phyloP scores from a whole-genome alignment of 2,888 invertebrate genomes.

The Heliconius sara region DNA sequence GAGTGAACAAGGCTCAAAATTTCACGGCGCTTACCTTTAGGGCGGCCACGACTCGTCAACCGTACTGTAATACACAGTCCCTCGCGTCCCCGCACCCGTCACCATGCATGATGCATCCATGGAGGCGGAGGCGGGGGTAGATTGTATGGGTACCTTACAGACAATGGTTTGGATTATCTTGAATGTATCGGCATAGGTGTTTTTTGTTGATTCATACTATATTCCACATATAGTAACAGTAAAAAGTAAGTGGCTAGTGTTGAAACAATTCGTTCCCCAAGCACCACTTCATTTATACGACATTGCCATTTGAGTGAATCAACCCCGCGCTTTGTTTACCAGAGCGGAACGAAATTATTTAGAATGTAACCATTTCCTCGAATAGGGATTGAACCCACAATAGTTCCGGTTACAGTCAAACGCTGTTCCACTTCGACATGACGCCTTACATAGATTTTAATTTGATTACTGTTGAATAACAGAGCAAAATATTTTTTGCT shows the following conservation, averaged over 20 bases:
- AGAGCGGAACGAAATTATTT: too few species aligned
- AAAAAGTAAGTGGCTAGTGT: too few species aligned
- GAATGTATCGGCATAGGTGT: background rate
- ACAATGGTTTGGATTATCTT: background rate
- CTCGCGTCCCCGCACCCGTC: background rate
- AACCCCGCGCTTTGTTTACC: too few species aligned
- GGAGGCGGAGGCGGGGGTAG: background rate
- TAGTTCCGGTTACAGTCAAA: too few species aligned
- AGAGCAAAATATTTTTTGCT: background rate
- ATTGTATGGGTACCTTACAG: background rate
- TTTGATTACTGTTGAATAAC: background rate
- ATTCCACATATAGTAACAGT: background rate
- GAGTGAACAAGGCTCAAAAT: background rate
- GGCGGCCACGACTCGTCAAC: background rate
- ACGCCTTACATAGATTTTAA: too few species aligned
- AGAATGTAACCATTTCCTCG: too few species aligned
- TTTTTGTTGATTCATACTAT: background rate
- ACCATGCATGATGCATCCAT: background rate
- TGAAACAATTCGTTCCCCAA: too few species aligned
- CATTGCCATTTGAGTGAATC: too few species aligned
- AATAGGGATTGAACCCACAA: too few species aligned
- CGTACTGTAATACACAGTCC: background rate
- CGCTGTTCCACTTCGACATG: too few species aligned
- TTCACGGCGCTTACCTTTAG: background rate
- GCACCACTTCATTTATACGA: too few species aligned